Base-by-base conservation (phyloP, 2,888 invertebrate species). In the Panorpa germanica region DNA sequence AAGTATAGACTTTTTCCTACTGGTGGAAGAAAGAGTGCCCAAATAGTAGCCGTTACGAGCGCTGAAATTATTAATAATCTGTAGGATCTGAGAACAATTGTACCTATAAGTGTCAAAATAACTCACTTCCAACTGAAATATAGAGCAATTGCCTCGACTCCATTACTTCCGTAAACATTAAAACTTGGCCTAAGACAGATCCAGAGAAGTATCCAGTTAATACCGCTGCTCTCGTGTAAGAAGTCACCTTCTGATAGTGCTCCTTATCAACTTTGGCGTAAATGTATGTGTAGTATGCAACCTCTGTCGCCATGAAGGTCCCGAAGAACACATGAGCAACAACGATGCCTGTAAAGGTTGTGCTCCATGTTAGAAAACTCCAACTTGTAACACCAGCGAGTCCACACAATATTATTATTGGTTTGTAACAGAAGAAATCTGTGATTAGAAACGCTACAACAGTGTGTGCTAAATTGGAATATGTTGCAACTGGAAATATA, bases 261-360 rank as follows among this genome's bases (percentile, higher is more conserved):
- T 66, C 58, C 29, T 67, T 61, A 34, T 77, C 71, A 29, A 69
- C 88, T 61, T 88, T 82, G 16, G 90, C 82, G 53, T 90, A 93
- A 39, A 91, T 83, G 45, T 93, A 93, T 0, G 90, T 86, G 45
- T 74, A 81, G 50, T 91, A 93, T 1, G 91, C 91, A 3, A 93
- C 77, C 53, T 91, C 91, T 3, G 83, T 72, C 0, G 91, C 83
- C 51, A 76, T 70, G 45, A 82, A 85, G 5, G 80, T 59, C 6
- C 91, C 91, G 48, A 75, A 88, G 41, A 75, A 63, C 31, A 80
- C 62, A 58, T 90, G 73, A 4, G 65, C 59, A 34, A 64, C 41
- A 53, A 80, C 46, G 90, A 59, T 43, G 70, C 68, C 37, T 62
- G 45, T 39, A 90, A 52, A 25, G 70, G 72, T 30, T 63, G 63